Evolutionary conservation across 2,797 vertebrate species (phyloP).

Genomic region (Ambastaia sidthimunki): DNA sequence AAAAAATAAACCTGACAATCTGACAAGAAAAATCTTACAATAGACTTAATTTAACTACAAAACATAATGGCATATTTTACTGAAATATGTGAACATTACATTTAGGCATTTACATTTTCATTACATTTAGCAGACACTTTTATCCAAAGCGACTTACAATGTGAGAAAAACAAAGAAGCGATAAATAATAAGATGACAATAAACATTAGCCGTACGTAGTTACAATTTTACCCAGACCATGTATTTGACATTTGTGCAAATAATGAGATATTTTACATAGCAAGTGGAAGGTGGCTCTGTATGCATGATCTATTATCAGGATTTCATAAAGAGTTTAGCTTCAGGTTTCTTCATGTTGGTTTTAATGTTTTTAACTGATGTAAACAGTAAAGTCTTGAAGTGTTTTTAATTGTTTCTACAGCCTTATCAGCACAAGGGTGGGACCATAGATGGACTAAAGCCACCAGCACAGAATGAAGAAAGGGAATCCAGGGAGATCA

Average conservation of each 20-base stretch:
- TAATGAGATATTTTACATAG: neutral
- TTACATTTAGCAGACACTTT: no score
- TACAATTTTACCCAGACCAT: no score
- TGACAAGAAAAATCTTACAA: no score
- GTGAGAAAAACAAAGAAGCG: no score
- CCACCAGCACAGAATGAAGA: constrained; percentile 33
- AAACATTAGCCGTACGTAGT: no score
- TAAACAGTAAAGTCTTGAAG: constrained; percentile 12
- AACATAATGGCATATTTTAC: no score
- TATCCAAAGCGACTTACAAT: no score
- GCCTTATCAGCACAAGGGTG: constrained; percentile 45
- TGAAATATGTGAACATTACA: no score
- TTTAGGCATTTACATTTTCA: no score
- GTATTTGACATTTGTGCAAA: neutral
- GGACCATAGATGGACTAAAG: constrained; percentile 21
- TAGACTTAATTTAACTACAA: no score
- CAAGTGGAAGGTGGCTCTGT: neutral
- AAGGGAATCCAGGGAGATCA: constrained; percentile 31
- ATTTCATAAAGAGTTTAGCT: constrained; percentile 2
- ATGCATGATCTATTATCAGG: neutral
- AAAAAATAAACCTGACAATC: no score
- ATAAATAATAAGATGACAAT: no score
- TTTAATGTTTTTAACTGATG: constrained; percentile 31
- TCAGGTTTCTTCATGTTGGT: constrained; percentile 28
- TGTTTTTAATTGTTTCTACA: constrained; percentile 26